A percentile compares a stretch with the other conserved stretches of the same genome.
Conservation (phyloP, 2,797 vertebrate species). For the Diplodus sargus region DNA sequence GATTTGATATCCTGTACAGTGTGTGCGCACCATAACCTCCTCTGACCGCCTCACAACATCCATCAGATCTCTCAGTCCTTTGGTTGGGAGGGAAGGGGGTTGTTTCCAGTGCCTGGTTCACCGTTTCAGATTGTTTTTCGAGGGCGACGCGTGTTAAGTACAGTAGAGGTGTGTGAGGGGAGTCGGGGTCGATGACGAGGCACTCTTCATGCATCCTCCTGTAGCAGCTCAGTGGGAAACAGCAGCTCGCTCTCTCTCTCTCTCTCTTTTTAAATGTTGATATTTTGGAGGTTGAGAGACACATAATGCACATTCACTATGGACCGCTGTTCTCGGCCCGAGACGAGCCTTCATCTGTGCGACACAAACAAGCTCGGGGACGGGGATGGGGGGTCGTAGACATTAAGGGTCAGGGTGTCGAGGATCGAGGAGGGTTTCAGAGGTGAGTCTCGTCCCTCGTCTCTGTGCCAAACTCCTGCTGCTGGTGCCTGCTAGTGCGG, state of each 20-base stretch:
- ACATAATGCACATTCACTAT: conserved; percentile 51
- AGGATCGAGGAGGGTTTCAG: conserved; percentile 67
- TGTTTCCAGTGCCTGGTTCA: conserved; percentile 17
- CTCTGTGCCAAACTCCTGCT: conserved; percentile 86
- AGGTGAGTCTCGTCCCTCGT: conserved; percentile 94
- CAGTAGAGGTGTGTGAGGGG: conserved; percentile 17
- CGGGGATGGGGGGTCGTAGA: conserved; percentile 10
- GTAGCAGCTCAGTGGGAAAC: conserved; percentile 73
- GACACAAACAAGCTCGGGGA: conserved; percentile 23
- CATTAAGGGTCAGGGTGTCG: conserved; percentile 59
- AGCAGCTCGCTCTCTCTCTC: conserved; percentile 32
- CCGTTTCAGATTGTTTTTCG: background rate
- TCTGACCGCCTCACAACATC: background rate
- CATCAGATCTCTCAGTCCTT: conserved; percentile 16
- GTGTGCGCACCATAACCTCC: conserved; percentile 13
- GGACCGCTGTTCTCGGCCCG: conserved; percentile 18
- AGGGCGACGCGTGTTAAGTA: conserved; percentile 24
- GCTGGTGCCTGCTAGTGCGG: conserved; percentile 84
- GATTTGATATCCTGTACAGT: conserved; percentile 22
- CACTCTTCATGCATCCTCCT: conserved; percentile 80
- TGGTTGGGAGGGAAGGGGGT: conserved; percentile 10
- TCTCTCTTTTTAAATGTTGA: conserved; percentile 18
- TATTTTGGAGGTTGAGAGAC: conserved; percentile 44
- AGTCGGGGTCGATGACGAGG: conserved; percentile 59
- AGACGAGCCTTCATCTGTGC: conserved; percentile 20